Evolutionary conservation across 2,113 vertebrate species (phyloP), one percentile per base, ranked within the genome.

Genomic region (Haliaeetus leucogaster): DNA sequence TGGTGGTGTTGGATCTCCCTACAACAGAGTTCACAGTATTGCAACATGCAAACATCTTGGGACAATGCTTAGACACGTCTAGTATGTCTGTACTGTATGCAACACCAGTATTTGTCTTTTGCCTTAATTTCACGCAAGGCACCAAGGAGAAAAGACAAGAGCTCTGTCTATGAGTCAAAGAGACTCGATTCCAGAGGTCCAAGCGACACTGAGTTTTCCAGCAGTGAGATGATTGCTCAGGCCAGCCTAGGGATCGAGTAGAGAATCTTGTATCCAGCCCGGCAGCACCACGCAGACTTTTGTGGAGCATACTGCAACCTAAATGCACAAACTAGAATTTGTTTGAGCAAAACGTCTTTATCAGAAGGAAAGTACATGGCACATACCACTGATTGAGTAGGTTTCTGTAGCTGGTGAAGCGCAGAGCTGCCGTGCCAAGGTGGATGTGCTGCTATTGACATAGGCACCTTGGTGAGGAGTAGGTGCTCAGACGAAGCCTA

Each of bases 391-490:
- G 68, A 19, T 26, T 34, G 56, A 67, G 6, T n/a, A 47, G 10
- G 10, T 77, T 68, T 83, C 32, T 86, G 26, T 38, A 40, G 45
- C 15, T n/a, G 43, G 26, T 77, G 66, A n/a, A 6, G 1, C 2
- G 1, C n/a, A 32, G 43, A 77, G 25, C 48, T 81, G 70, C 66
- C 4, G 1, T 2, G 7, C 74, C 30, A 15, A 52, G 68, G 36
- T 61, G 47, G 26, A 29, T 0, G 0, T 92, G 73, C 25, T 74
- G 45, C 47, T 2, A 0, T 65, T 89, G n/a, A 36, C 18, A 4
- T 5, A 30, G 52, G 21, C 21, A 30, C 21, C 34, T 79, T 10
- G 1, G 2, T 15, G 30, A 53, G 45, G 8, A 27, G 30, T 7
- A 45, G 13, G 6, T 72, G 38, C 43, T 72, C 38, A 50, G 22